Conservation (phyloP, 2,888 invertebrate species). For the Dolichomitus sp. region DNA sequence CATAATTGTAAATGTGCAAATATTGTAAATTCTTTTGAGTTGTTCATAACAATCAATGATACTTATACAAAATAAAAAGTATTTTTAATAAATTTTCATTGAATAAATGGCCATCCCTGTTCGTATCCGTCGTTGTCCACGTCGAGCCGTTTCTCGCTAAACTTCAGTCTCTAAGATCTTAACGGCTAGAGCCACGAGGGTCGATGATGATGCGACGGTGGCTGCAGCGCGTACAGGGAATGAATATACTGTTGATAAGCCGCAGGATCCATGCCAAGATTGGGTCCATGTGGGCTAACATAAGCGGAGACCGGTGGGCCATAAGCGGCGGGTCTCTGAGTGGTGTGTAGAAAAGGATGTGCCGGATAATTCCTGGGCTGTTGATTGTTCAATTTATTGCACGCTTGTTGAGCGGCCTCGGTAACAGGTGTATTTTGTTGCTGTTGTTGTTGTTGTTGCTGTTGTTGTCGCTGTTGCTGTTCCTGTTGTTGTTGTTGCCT, state of each 20-base stretch:
- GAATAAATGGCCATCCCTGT: not conserved
- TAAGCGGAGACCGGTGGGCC: constrained; percentile 83
- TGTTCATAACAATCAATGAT: constrained; percentile 1
- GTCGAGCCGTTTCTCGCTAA: constrained; percentile 33
- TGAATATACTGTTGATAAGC: constrained; percentile 85
- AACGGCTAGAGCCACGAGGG: constrained; percentile 84
- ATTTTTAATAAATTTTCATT: too few species aligned
- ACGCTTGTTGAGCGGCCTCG: constrained; percentile 76
- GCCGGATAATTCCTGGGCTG: constrained; percentile 80
- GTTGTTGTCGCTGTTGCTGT: constrained; percentile 73
- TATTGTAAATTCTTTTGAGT: too few species aligned
- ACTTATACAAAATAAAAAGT: too few species aligned
- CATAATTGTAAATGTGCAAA: too few species aligned
- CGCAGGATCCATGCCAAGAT: constrained; percentile 82
- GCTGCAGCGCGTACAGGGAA: constrained; percentile 83
- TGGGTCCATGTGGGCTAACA: constrained; percentile 82
- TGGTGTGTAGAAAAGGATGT: constrained; percentile 83
- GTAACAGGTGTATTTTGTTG: constrained; percentile 74
- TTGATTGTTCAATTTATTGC: constrained; percentile 82
- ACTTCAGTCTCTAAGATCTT: constrained; percentile 68
- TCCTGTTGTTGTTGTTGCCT: constrained; percentile 75
- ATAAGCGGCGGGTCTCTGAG: constrained; percentile 81
- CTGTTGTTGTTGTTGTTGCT: constrained; percentile 77
- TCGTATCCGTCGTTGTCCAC: constrained; percentile 17
- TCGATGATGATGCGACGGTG: constrained; percentile 84